A percentile compares a stretch with the other conserved stretches of the same genome.
Evolutionary conservation across 2,888 invertebrate genomes (phyloP).

Genomic region (Machimus rusticus): DNA sequence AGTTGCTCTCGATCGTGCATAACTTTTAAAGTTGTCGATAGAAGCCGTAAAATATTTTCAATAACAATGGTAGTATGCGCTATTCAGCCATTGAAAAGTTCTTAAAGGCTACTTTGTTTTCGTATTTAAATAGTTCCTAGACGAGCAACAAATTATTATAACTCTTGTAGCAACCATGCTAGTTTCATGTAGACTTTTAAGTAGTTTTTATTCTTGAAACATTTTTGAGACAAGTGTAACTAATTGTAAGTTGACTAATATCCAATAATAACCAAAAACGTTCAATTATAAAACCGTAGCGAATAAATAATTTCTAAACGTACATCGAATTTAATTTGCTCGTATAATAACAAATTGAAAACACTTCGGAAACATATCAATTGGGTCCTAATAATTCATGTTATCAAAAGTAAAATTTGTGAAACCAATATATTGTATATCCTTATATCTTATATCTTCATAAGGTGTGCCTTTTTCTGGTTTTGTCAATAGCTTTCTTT

Average conservation of each 20-base stretch:
- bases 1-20: neutral
- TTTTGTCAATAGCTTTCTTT: no score
- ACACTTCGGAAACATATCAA: neutral
- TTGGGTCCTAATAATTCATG: no score
- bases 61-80: neutral
- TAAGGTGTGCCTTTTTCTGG: no score
- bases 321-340: neutral
- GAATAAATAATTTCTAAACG: neutral
- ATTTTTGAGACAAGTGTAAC: neutral
- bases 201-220: neutral
- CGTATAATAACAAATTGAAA: neutral
- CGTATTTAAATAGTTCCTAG: neutral
- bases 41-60: neutral
- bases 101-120: neutral
- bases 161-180: neutral
- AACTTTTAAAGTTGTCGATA: neutral
- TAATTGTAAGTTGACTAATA: neutral
- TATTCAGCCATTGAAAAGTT: neutral
- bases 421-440: neutral
- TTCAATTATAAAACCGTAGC: neutral
- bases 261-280: neutral
- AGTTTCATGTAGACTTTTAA: neutral
- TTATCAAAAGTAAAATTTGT: neutral
- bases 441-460: no score
- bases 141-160: neutral